These are phyloP conservation scores for Microtus pennsylvanicus DNA, from an alignment of 2,113 vertebrate genomes.

Conservation along the genomic window DNA sequence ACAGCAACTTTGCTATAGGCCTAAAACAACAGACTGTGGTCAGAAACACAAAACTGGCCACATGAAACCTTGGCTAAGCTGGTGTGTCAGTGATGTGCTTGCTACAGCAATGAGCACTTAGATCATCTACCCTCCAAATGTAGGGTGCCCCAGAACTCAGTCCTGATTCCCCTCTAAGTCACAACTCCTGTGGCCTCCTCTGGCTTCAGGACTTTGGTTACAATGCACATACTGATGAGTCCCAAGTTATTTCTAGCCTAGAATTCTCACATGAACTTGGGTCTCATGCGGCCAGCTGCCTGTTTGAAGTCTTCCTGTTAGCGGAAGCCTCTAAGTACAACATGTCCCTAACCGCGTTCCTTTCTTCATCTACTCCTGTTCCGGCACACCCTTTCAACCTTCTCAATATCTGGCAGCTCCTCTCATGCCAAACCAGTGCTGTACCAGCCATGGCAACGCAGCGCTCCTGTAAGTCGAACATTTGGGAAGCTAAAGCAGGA, in stretches of 20 bases:
- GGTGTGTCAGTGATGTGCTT: too few species aligned
- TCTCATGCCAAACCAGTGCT: background rate
- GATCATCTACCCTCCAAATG: background rate
- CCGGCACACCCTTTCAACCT: background rate
- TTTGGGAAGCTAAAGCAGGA: background rate
- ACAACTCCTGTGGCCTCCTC: background rate
- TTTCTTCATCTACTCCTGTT: background rate
- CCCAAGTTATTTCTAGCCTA: background rate
- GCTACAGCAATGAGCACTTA: background rate
- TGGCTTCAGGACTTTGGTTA: background rate
- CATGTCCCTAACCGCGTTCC: background rate
- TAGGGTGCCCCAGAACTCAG: background rate
- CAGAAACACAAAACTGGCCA: background rate
- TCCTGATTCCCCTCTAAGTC: background rate
- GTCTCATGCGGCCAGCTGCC: background rate
- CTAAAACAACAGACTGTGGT: background rate
- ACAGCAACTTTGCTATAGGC: background rate
- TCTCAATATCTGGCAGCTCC: background rate
- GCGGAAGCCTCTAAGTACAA: background rate
- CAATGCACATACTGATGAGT: background rate
- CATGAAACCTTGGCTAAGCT: background rate
- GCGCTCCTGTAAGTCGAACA: background rate
- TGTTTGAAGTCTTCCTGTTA: background rate
- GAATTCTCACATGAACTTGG: background rate
- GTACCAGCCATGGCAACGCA: too few species aligned